Conservation (phyloP, 1,140 invertebrate species). For the Drosophila triauraria region DNA sequence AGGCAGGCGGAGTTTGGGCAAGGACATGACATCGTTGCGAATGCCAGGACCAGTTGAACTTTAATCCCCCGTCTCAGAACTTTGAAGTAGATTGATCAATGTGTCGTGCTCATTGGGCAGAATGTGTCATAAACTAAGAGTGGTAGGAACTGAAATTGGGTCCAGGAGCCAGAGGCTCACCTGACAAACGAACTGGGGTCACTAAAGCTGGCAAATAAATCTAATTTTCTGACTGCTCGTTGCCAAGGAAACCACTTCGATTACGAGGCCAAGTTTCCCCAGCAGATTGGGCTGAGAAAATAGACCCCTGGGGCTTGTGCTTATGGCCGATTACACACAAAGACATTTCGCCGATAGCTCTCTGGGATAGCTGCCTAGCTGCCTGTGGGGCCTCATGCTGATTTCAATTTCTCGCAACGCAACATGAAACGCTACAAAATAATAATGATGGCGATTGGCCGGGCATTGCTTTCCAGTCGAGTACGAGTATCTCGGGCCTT, state of each 20-base stretch:
- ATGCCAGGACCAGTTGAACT: slow-evolving; percentile 37
- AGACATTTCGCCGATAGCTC: slow-evolving; percentile 65
- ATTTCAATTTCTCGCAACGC: slow-evolving; percentile 78
- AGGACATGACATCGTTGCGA: slow-evolving; percentile 34
- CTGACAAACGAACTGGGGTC: slow-evolving; percentile 24
- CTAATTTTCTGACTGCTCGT: neutral
- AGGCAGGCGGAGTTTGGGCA: slow-evolving; percentile 4
- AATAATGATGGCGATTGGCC: slow-evolving; percentile 74
- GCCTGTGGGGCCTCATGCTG: slow-evolving; percentile 60
- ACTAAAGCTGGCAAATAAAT: neutral
- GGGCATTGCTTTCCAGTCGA: slow-evolving; percentile 39
- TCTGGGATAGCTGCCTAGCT: slow-evolving; percentile 22
- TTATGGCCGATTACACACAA: slow-evolving; percentile 76
- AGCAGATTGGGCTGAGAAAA: slow-evolving; percentile 50
- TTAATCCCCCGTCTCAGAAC: slow-evolving; percentile 7
- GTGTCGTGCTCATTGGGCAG: slow-evolving; percentile 25
- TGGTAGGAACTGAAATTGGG: slow-evolving; percentile 16
- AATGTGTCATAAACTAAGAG: slow-evolving; percentile 41
- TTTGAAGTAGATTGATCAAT: slow-evolving; percentile 47
- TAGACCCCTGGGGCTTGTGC: slow-evolving; percentile 56
- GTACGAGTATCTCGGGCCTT: slow-evolving; percentile 43
- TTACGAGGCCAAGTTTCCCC: slow-evolving; percentile 17
- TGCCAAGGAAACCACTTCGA: slow-evolving; percentile 55
- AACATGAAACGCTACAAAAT: slow-evolving; percentile 81
- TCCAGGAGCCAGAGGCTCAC: slow-evolving; percentile 9